These are phyloP conservation scores for Tetragonisca angustula DNA, from an alignment of 2,888 invertebrate genomes.

Conservation along the genomic window DNA sequence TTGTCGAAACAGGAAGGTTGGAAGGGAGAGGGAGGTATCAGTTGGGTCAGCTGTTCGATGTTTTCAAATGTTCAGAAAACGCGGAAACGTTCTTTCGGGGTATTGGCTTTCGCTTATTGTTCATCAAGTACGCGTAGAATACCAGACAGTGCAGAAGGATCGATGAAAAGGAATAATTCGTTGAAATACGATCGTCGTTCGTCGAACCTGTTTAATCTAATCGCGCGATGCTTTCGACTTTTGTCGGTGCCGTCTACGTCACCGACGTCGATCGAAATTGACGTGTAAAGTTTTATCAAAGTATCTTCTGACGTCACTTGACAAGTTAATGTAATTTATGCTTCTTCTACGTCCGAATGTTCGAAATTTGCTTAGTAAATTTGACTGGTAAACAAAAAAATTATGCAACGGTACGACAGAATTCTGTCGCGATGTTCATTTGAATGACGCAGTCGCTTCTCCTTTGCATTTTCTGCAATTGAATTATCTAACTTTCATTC, in stretches of 20 bases:
- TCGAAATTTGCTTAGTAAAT: not conserved
- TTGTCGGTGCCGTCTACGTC: not conserved
- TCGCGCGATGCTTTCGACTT: constrained; percentile 14
- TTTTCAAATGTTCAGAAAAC: constrained; percentile 38
- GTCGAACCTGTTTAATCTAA: constrained; percentile 45
- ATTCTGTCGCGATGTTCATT: not conserved
- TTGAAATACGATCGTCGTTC: constrained; percentile 43
- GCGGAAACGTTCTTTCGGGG: constrained; percentile 11
- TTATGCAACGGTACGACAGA: not conserved
- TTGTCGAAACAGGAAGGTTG: not conserved
- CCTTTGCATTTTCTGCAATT: not conserved
- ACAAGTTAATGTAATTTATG: constrained; percentile 29
- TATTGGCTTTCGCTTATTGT: constrained; percentile 16
- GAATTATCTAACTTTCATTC: not conserved
- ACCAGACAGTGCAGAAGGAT: not conserved
- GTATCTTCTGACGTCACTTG: not conserved
- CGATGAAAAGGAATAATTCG: constrained; percentile 22
- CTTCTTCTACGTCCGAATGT: not conserved
- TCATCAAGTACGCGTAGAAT: constrained; percentile 1
- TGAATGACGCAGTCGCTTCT: too few relatives aligned
- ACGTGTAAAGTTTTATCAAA: constrained; percentile 19
- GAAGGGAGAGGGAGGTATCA: not conserved
- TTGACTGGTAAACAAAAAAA: too few relatives aligned
- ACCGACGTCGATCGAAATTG: constrained; percentile 18
- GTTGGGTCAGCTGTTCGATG: not conserved